Conservation (phyloP, 1,140 invertebrate species). For the Drosophila bipectinata region DNA sequence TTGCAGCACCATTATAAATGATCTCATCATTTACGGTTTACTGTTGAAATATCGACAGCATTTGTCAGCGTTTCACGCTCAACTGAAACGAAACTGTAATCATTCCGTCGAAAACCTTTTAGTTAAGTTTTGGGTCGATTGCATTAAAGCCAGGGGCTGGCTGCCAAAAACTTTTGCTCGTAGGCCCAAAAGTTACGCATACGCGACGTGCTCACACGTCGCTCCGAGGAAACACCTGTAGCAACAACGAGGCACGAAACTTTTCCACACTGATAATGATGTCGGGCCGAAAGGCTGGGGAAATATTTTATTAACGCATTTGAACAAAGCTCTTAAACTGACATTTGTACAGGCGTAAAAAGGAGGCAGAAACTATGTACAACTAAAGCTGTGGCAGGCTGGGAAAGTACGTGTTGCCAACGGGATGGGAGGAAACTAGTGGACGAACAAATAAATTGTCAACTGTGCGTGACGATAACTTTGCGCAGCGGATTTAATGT, state of each 20-base stretch:
- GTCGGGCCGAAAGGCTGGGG: constrained; percentile 21
- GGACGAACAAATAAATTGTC: constrained; percentile 73
- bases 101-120: constrained; percentile 3
- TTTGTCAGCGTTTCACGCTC: constrained; percentile 61
- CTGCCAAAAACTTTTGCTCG: constrained; percentile 32
- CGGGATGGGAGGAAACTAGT: constrained; percentile 29
- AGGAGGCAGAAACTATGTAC: background rate
- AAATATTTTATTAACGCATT: constrained; percentile 63
- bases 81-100: constrained; percentile 34
- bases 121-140: constrained; percentile 7
- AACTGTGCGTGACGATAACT: constrained; percentile 70
- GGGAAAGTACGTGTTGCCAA: constrained; percentile 22
- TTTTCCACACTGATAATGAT: constrained; percentile 57
- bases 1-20: constrained; percentile 65
- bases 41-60: constrained; percentile 74
- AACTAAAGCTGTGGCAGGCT: background rate
- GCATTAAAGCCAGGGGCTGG: constrained; percentile 43
- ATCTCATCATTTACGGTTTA: constrained; percentile 69
- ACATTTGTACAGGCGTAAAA: constrained; percentile 37
- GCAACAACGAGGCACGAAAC: constrained; percentile 19
- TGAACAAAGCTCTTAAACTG: constrained; percentile 63
- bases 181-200: constrained; percentile 48
- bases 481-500: constrained; percentile 72
- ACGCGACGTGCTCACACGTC: constrained; percentile 37
- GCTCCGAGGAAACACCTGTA: constrained; percentile 54